Evolutionary conservation across 2,113 vertebrate genomes (phyloP).

Genomic region (Rhineura floridana): DNA sequence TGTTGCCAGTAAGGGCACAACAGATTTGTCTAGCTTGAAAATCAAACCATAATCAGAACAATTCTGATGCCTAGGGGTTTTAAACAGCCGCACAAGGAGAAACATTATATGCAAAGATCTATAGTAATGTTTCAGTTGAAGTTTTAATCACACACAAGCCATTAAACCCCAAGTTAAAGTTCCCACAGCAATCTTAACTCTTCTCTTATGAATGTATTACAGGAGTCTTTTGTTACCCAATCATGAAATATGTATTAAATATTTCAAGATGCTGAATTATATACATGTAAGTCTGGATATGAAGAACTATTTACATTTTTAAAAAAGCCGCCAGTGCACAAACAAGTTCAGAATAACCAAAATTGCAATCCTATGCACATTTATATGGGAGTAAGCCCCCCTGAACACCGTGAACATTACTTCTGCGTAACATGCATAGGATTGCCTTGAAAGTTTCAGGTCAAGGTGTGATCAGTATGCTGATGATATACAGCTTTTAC

Average conservation of each 20-base stretch:
- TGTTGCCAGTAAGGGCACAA: neutral
- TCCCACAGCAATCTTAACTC: neutral
- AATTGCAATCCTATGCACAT: neutral
- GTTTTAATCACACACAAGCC: conserved; percentile 20
- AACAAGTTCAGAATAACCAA: neutral
- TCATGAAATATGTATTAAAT: neutral
- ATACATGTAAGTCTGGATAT: neutral
- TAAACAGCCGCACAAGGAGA: neutral
- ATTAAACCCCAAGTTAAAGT: conserved; percentile 31
- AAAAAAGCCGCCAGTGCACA: neutral
- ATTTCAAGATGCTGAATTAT: neutral
- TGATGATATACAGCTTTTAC: no score
- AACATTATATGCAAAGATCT: neutral
- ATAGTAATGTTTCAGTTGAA: conserved; percentile 1
- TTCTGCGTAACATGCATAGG: neutral
- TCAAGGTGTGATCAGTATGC: neutral
- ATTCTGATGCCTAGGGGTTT: conserved; percentile 23
- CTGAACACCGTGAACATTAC: neutral
- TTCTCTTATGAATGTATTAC: neutral
- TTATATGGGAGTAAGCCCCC: neutral
- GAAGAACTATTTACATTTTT: neutral
- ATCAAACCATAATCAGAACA: conserved; percentile 17
- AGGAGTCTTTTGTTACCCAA: conserved; percentile 4
- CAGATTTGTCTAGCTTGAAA: conserved; percentile 21
- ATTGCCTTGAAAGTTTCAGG: no score